These are phyloP conservation scores for Athalia cordata DNA, from an alignment of 2,888 invertebrate species.

Conservation along the genomic window DNA sequence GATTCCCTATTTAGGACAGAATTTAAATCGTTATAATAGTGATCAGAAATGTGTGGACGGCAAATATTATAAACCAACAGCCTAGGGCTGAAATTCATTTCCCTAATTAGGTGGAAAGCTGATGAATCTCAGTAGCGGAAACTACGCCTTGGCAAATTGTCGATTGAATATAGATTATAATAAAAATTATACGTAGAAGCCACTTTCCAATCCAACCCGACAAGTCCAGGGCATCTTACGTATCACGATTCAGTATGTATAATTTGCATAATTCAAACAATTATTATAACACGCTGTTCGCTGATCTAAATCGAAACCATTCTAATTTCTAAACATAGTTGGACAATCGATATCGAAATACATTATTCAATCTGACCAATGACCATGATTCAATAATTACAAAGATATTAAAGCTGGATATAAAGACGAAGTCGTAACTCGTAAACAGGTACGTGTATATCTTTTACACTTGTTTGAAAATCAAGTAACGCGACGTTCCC, in stretches of 20 bases:
- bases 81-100: neutral
- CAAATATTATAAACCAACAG: neutral
- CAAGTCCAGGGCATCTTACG: neutral
- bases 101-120: neutral
- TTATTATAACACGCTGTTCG: neutral
- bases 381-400: neutral
- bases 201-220: neutral
- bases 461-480: constrained; percentile 8
- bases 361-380: too few relatives aligned
- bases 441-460: neutral
- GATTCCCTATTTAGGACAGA: neutral
- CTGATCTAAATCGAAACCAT: neutral
- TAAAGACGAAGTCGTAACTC: constrained; percentile 20
- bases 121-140: neutral
- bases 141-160: too few relatives aligned
- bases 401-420: constrained; percentile 10
- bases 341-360: neutral
- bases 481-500: constrained; percentile 18
- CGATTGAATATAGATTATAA: too few relatives aligned
- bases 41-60: neutral
- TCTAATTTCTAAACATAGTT: constrained; percentile 1
- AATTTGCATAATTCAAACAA: constrained; percentile 22
- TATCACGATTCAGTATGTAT: neutral
- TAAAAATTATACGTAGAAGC: too few relatives aligned
- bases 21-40: too few relatives aligned